Evolutionary conservation across 2,888 invertebrate genomes (phyloP).

Genomic region (Sarcophaga subvicina): DNA sequence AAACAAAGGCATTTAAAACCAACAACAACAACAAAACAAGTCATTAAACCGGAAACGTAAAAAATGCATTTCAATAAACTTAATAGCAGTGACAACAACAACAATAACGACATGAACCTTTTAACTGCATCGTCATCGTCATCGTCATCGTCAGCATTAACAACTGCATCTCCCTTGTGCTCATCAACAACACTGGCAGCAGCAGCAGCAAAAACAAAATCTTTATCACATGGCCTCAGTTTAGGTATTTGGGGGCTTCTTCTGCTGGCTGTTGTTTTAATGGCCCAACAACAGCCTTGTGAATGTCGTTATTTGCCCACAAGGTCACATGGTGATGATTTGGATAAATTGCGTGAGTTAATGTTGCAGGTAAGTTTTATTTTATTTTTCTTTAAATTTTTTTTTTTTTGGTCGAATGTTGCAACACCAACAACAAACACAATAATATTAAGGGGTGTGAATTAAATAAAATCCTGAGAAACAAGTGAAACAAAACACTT

Average conservation of each 20-base stretch:
- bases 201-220: constrained; percentile 48
- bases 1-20: neutral
- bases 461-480: neutral
- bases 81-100: constrained; percentile 57
- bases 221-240: constrained; percentile 66
- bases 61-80: constrained; percentile 68
- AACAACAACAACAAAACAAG: constrained; percentile 45
- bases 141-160: constrained; percentile 18
- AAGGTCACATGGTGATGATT: constrained; percentile 82
- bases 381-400: neutral
- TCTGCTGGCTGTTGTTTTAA: constrained; percentile 75
- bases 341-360: constrained; percentile 83
- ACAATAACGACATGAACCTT: constrained; percentile 45
- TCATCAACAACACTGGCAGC: neutral
- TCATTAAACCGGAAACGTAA: constrained; percentile 69
- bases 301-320: constrained; percentile 83
- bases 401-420: neutral
- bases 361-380: constrained; percentile 83
- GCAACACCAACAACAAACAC: neutral
- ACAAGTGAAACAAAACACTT: neutral
- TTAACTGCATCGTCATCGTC: constrained; percentile 54
- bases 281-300: constrained; percentile 76
- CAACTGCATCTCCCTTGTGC: constrained; percentile 23
- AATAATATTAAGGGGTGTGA: constrained; percentile 4
- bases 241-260: constrained; percentile 73